A percentile compares a stretch with the other conserved stretches of the same genome.
Evolutionary conservation across 2,113 vertebrate species (phyloP).

Genomic region (Tyrannus savana): DNA sequence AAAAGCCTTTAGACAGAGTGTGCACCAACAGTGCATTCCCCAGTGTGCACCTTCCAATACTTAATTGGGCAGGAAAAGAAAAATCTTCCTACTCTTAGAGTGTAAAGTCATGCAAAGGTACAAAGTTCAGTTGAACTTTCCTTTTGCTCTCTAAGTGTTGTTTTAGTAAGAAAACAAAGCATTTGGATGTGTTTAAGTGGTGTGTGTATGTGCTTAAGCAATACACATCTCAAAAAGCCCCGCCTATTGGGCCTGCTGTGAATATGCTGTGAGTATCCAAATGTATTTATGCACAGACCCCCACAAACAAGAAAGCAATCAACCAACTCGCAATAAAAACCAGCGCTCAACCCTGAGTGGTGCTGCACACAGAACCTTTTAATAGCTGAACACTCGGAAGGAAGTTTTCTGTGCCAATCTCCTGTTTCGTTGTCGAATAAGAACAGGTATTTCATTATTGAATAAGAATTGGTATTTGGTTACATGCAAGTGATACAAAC

Average conservation of each 20-base stretch:
- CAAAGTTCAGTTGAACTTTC: not conserved
- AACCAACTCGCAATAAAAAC: not conserved
- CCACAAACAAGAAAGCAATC: not conserved
- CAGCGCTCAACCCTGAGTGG: not conserved
- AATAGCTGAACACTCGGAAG: not conserved
- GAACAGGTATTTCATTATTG: not conserved
- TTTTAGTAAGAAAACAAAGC: not conserved
- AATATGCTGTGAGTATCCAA: accelerated
- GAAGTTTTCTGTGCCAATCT: not conserved
- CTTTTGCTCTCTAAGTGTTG: not conserved
- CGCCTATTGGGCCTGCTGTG: too few relatives aligned
- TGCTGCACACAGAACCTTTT: not conserved
- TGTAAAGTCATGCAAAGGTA: accelerated
- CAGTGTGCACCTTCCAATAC: accelerated
- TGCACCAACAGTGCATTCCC: not conserved
- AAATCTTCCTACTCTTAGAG: not conserved
- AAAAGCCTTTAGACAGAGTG: accelerated
- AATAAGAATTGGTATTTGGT: not conserved
- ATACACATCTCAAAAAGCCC: accelerated
- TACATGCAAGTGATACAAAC: accelerated
- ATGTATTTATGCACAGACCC: too few relatives aligned
- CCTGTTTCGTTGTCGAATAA: not conserved
- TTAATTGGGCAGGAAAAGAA: too few relatives aligned
- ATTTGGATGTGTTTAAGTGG: not conserved
- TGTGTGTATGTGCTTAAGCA: not conserved